Conservation (phyloP, 2,888 invertebrate genomes). For the Nudaria mundana region DNA sequence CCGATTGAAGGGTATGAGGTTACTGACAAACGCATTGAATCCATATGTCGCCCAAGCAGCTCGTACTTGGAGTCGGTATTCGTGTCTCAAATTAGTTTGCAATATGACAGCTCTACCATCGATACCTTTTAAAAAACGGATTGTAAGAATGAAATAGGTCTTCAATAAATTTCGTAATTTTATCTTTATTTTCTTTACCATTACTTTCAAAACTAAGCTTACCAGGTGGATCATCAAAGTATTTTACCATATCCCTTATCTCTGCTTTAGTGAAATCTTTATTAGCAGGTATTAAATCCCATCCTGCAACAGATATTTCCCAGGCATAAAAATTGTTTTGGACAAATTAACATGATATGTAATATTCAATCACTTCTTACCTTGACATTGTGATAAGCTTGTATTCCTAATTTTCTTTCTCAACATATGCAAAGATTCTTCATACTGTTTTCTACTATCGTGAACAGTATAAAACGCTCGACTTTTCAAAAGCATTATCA, state of each 20-base stretch:
- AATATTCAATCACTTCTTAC: neutral
- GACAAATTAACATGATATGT: neutral
- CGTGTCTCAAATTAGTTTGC: slow-evolving; percentile 86
- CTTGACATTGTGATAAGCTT: neutral
- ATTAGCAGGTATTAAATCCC: neutral
- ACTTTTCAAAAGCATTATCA: neutral
- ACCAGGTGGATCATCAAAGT: neutral
- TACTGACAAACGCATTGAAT: slow-evolving; percentile 98
- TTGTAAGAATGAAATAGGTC: neutral
- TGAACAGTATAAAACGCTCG: neutral
- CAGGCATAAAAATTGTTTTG: neutral
- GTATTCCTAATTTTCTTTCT: neutral
- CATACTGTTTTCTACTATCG: neutral
- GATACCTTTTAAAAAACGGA: slow-evolving; percentile 33
- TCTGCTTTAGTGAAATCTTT: neutral
- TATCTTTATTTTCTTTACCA: neutral
- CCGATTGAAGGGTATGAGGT: slow-evolving; percentile 95
- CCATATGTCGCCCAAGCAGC: slow-evolving; percentile 98
- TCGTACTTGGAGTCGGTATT: slow-evolving; percentile 89
- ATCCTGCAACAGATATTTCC: neutral
- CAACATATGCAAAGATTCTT: neutral
- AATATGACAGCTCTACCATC: slow-evolving; percentile 89
- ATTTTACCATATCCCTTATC: neutral
- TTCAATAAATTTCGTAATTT: neutral
- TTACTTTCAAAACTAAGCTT: neutral